Conservation (phyloP, 1,140 invertebrate species). For the Araneus ventricosus region DNA sequence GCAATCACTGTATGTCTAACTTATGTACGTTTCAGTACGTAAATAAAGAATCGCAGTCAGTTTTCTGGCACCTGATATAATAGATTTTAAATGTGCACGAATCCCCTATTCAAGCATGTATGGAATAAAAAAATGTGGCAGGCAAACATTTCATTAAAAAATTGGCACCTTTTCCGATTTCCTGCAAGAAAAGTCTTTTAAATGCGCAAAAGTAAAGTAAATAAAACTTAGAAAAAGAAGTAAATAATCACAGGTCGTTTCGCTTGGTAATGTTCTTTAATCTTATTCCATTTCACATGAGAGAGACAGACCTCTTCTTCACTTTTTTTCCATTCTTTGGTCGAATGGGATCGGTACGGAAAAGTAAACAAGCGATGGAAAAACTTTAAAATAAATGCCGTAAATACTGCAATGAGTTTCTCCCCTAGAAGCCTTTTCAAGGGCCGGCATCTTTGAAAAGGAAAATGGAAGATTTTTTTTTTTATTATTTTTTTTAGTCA, state of each 20-base stretch:
- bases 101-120: too few relatives aligned
- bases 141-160: too few relatives aligned
- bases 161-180: too few relatives aligned
- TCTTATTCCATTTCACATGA: background rate
- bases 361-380: background rate
- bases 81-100: too few relatives aligned
- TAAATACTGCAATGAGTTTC: background rate
- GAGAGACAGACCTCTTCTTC: background rate
- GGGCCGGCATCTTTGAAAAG: background rate
- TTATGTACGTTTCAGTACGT: too few relatives aligned
- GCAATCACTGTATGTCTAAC: too few relatives aligned
- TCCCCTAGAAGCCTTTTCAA: background rate
- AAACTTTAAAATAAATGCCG: constrained; percentile 3
- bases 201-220: background rate
- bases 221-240: background rate
- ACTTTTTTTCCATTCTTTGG: background rate
- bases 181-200: background rate
- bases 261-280: background rate
- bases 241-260: background rate
- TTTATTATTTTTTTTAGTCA: background rate
- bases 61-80: too few relatives aligned
- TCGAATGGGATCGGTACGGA: background rate
- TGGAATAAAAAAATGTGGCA: too few relatives aligned
- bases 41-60: too few relatives aligned
- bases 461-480: background rate